Evolutionary conservation across 2,113 vertebrate species (phyloP).

Genomic region (Willisornis vidua): DNA sequence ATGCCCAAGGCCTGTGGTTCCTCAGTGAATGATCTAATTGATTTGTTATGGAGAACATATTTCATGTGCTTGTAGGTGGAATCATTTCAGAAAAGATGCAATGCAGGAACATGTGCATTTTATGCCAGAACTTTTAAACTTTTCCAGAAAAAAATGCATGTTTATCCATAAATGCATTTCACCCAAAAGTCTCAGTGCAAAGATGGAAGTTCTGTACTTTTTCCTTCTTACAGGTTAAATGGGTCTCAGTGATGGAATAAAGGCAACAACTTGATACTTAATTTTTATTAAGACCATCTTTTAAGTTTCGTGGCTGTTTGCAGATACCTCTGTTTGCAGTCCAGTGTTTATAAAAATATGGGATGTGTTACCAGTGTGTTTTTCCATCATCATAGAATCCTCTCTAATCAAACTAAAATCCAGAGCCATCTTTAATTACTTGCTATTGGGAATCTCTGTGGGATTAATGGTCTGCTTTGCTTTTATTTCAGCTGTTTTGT

Average conservation of each 20-base stretch:
- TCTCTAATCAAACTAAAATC: neutral
- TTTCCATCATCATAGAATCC: neutral
- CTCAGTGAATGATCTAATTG: neutral
- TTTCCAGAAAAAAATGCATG: neutral
- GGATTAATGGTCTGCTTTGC: neutral
- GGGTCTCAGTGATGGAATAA: neutral
- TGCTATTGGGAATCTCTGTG: fast-evolving
- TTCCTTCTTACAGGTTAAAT: neutral
- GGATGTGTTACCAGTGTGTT: neutral
- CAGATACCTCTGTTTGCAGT: neutral
- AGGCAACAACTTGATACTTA: neutral
- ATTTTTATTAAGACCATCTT: neutral
- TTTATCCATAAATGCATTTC: neutral
- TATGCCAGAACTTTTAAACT: neutral
- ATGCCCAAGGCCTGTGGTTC: neutral
- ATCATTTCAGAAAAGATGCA: neutral
- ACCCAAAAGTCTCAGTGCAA: neutral
- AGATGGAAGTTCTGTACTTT: neutral
- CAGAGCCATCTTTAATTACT: neutral
- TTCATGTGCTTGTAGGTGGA: neutral
- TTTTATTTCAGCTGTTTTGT: neutral
- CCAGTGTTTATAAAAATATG: neutral
- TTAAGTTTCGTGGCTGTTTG: neutral
- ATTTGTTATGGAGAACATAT: neutral
- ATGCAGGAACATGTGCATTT: neutral